Conservation (phyloP, 1,140 invertebrate species). For the Sesamia nonagrioides region DNA sequence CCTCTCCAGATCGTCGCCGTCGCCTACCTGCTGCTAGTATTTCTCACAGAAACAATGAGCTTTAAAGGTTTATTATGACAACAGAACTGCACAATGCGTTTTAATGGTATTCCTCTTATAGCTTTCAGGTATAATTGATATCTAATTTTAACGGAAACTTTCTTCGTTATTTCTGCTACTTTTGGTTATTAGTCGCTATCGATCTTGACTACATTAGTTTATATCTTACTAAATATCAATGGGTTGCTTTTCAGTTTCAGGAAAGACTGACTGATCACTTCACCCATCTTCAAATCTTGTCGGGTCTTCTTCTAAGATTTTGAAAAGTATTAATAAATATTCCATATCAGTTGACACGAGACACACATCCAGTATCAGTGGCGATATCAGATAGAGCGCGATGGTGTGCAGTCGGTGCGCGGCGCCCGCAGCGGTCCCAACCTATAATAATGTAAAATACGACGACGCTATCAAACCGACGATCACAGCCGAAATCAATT, state of each 20-base stretch:
- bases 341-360: neutral
- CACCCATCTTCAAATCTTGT: neutral
- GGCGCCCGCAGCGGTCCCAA: conserved; percentile 55
- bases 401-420: neutral
- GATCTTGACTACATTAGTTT: neutral
- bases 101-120: conserved; percentile 30
- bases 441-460: conserved; percentile 76
- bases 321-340: neutral
- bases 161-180: neutral
- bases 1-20: conserved; percentile 68
- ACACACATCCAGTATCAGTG: conserved; percentile 12
- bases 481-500: conserved; percentile 84
- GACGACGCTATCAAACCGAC: conserved; percentile 67
- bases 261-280: neutral
- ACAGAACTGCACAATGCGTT: conserved; percentile 52
- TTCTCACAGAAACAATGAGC: conserved; percentile 84
- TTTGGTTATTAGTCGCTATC: neutral
- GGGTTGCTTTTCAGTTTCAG: neutral
- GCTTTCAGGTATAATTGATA: conserved; percentile 32
- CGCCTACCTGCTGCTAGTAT: conserved; percentile 73
- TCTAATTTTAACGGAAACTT: conserved; percentile 22
- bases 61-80: conserved; percentile 78
- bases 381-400: conserved; percentile 13
- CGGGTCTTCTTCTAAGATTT: too few relatives aligned
- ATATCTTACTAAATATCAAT: neutral